Percentiles rank a stretch among this genome's conserved stretches.
phyloP scores from a whole-genome alignment of 2,797 vertebrate species.

The Dicrostonyx torquatus region DNA sequence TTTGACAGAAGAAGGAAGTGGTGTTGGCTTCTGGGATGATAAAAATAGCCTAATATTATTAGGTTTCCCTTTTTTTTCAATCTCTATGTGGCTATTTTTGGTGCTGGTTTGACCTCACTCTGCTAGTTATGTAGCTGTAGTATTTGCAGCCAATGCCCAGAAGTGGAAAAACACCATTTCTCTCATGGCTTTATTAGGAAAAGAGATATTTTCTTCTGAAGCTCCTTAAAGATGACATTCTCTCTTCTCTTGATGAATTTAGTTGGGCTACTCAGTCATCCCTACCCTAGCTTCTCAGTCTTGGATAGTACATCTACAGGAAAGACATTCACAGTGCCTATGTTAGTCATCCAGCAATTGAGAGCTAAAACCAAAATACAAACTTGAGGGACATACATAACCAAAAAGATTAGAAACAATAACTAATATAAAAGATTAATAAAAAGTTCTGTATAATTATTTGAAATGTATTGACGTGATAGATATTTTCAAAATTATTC shows the following conservation, averaged over 20 bases:
- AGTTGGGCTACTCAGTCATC: background rate
- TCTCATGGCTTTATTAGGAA: background rate
- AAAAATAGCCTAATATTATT: constrained; percentile 24
- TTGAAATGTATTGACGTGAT: background rate
- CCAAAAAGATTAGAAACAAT: background rate
- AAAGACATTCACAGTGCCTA: background rate
- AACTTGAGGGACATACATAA: background rate
- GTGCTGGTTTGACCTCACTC: background rate
- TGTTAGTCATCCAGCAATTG: background rate
- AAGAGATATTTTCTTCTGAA: background rate
- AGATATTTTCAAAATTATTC: background rate
- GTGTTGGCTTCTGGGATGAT: background rate
- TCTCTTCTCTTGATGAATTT: background rate
- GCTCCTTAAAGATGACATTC: background rate
- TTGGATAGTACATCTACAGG: background rate
- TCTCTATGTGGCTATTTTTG: background rate
- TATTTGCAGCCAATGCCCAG: background rate
- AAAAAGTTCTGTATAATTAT: background rate
- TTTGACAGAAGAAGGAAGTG: background rate
- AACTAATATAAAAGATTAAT: background rate
- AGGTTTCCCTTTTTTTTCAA: background rate
- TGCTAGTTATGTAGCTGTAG: background rate
- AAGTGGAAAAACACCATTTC: background rate
- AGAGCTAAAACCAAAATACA: background rate
- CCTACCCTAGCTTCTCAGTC: background rate